Evolutionary conservation across 2,113 vertebrate genomes (phyloP).

Genomic region (Centropristis striata): DNA sequence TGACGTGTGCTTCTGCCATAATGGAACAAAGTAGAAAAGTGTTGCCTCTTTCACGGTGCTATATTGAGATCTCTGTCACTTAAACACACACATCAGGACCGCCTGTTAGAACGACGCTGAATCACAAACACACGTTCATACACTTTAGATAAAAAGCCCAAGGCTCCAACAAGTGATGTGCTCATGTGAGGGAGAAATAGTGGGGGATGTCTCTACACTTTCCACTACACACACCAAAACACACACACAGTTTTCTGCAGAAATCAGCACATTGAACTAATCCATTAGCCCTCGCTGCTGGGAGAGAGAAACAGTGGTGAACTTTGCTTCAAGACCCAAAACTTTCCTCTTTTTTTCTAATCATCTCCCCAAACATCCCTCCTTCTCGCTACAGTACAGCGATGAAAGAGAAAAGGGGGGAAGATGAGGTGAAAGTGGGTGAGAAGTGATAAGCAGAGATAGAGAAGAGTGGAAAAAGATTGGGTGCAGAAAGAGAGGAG

Average conservation of each 20-base stretch:
- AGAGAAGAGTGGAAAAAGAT: not conserved
- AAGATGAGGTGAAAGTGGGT: not conserved
- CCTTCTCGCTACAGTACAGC: not conserved
- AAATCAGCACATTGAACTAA: constrained; percentile 76
- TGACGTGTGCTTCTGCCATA: constrained; percentile 65
- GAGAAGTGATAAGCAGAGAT: not conserved
- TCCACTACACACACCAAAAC: constrained; percentile 9
- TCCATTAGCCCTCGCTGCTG: constrained; percentile 74
- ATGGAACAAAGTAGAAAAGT: constrained; percentile 82
- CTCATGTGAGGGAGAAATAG: constrained; percentile 18
- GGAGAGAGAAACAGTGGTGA: constrained; percentile 39
- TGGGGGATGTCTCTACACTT: constrained; percentile 27
- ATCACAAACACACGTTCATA: constrained; percentile 10
- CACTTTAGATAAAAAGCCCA: constrained; percentile 33
- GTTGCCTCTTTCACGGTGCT: constrained; percentile 52
- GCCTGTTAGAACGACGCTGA: not conserved
- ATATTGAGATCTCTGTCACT: constrained; percentile 64
- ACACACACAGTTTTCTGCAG: constrained; percentile 56
- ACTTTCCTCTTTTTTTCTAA: constrained; percentile 47
- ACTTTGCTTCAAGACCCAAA: constrained; percentile 43
- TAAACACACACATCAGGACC: constrained; percentile 27
- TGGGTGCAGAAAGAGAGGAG: not conserved
- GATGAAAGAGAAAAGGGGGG: constrained; percentile 9
- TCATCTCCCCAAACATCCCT: constrained; percentile 39
- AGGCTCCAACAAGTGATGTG: constrained; percentile 56